Conservation (phyloP, 2,113 vertebrate species). For the Ursus arctos region DNA sequence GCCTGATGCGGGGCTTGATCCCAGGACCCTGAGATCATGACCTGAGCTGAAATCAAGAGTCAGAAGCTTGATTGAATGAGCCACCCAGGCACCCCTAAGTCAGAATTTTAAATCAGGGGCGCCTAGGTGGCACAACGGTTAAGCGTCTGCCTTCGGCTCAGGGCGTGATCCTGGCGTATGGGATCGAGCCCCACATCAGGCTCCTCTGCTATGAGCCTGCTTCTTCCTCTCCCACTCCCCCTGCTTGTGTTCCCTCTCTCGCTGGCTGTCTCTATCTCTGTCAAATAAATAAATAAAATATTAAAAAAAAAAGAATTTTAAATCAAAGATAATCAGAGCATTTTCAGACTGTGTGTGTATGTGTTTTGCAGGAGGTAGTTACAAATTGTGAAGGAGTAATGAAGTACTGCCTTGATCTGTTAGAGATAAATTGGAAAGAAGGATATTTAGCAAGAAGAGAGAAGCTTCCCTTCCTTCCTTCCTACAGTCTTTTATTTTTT, state of each 20-base stretch:
- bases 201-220: too few species aligned
- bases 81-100: neutral
- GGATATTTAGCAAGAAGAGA: neutral
- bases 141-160: too few species aligned
- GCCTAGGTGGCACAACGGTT: too few species aligned
- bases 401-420: neutral
- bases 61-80: neutral
- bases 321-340: constrained; percentile 25
- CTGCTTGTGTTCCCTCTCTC: too few species aligned
- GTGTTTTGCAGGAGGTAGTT: constrained; percentile 8
- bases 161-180: too few species aligned
- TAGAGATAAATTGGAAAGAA: neutral
- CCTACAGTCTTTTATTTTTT: neutral
- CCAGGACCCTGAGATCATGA: neutral
- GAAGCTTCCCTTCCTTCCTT: neutral
- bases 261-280: too few species aligned
- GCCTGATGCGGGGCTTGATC: neutral
- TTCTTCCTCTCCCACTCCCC: too few species aligned
- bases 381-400: constrained; percentile 26
- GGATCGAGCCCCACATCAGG: too few species aligned
- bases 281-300: too few species aligned
- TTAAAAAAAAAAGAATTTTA: neutral
- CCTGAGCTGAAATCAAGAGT: neutral
- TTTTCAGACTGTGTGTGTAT: neutral
- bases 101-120: neutral